Percentiles rank a stretch among this genome's conserved stretches.
Evolutionary conservation across 2,797 vertebrate genomes (phyloP).

Genomic region (Ficedula albicollis): DNA sequence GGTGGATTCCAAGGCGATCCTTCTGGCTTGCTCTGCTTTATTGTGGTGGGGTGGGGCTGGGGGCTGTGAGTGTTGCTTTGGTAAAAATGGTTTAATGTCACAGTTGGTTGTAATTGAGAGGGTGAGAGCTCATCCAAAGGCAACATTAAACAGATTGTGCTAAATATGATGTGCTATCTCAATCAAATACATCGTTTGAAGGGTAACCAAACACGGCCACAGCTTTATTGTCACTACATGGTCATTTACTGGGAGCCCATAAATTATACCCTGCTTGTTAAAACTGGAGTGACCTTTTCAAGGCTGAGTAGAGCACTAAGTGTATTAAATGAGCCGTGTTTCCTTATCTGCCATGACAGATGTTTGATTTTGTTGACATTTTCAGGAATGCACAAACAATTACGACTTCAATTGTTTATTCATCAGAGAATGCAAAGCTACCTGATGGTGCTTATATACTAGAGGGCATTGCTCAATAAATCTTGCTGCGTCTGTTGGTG

Average conservation of each 20-base stretch:
- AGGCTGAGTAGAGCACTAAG: conserved; percentile 62
- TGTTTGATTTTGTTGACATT: conserved; percentile 77
- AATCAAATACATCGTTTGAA: conserved; percentile 14
- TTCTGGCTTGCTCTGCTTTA: background rate
- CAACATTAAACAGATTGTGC: conserved; percentile 1
- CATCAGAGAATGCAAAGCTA: conserved; percentile 57
- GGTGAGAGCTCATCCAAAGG: background rate
- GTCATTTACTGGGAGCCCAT: conserved; percentile 37
- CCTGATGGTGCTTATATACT: conserved; percentile 40
- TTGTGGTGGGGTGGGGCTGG: background rate
- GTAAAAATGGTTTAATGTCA: background rate
- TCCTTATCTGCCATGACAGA: conserved; percentile 70
- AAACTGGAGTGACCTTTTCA: conserved; percentile 73
- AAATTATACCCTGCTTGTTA: conserved; percentile 47
- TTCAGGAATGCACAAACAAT: conserved; percentile 75
- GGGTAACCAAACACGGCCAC: background rate
- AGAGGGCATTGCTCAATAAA: conserved; percentile 32
- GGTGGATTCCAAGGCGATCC: background rate
- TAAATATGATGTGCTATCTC: background rate
- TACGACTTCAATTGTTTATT: conserved; percentile 70
- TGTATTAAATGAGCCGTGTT: conserved; percentile 53
- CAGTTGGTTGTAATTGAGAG: background rate
- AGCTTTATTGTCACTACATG: background rate
- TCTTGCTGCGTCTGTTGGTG: conserved; percentile 30
- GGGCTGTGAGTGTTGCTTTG: background rate